Evolutionary conservation across 2,888 invertebrate species (phyloP).

Genomic region (Campaea margaritaria): DNA sequence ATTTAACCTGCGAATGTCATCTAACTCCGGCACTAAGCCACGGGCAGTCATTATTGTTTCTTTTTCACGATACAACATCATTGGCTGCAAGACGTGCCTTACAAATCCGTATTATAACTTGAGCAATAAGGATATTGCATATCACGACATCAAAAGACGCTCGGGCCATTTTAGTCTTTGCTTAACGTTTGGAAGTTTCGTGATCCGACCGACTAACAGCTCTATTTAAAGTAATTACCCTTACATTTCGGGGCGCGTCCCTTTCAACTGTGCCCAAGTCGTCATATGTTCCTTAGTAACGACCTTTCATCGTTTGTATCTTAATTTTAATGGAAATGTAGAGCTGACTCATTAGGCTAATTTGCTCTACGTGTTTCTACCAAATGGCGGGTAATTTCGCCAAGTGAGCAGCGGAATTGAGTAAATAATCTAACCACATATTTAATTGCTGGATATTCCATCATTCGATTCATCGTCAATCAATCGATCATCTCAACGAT

Average conservation of each 20-base stretch:
- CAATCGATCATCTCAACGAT: too few relatives aligned
- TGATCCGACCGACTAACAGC: constrained; percentile 55
- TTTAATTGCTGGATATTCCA: too few relatives aligned
- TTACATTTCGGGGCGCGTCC: constrained; percentile 5
- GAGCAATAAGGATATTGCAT: constrained; percentile 49
- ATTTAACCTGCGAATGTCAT: too few relatives aligned
- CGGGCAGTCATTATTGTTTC: constrained; percentile 24
- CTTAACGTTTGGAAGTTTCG: constrained; percentile 55
- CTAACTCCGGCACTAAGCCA: background rate
- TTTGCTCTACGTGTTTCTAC: background rate
- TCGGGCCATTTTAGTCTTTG: constrained; percentile 49
- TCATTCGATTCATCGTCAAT: too few relatives aligned
- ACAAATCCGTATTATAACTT: constrained; percentile 36
- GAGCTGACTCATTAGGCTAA: constrained; percentile 3
- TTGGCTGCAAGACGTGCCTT: constrained; percentile 21
- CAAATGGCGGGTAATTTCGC: background rate
- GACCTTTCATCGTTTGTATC: constrained; percentile 9
- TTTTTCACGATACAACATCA: constrained; percentile 21
- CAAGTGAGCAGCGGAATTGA: background rate
- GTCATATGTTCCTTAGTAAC: constrained; percentile 10
- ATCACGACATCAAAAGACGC: constrained; percentile 50
- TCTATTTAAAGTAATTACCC: constrained; percentile 39
- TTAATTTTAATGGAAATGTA: constrained; percentile 9
- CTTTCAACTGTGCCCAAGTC: constrained; percentile 11
- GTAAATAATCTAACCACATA: background rate